Base-by-base conservation (phyloP, 2,113 vertebrate species). In the Halichoeres trimaculatus region DNA sequence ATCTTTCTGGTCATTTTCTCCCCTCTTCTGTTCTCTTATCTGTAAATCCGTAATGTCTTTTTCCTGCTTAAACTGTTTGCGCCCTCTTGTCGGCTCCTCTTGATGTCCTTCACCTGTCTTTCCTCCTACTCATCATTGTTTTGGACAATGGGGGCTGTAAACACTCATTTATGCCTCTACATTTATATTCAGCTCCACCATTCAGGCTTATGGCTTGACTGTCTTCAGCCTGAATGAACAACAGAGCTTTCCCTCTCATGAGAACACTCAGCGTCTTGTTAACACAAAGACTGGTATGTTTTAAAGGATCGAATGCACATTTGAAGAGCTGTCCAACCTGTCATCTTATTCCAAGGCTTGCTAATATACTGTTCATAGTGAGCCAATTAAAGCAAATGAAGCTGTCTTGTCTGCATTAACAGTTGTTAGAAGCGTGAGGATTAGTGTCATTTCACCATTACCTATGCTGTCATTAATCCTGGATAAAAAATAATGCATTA, bases 151-250 rank as follows among this genome's bases (percentile, higher is more conserved):
- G 70, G 55, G 55, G 63, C 48, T 70, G 66, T 75, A 79, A 83
- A 85, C 53, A 43, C 73, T 82, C 60, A 76, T 86, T 89, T 84
- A 89, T 85, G 77, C 68, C 52, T 79, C 68, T 6, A 56, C 69
- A 88, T 93, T 90, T 77, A 61, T 79, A 87, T 91, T 86, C 89
- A 57, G 10, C 56, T 17, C 62, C 79, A 73, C n/a, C 43, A 80
- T 81, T 80, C 58, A 16, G 74, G 60, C 90, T 88, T 86, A 86
- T 59, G 41, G 71, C 72, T 72, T 61, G 75, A 76, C 76, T 19
- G 76, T 74, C 61, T 79, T 85, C 62, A 64, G 54, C 50, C 53
- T 14, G 9, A 53, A 77, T 75, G 82, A 85, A 78, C 58, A 77
- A 72, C 70, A 73, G 58, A 19, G 58, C 22, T 54, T 74, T 65